Percentiles rank a stretch among this genome's conserved stretches.
These are phyloP conservation scores for Notothenia coriiceps DNA, from an alignment of 2,113 vertebrate genomes.

Conservation along the genomic window DNA sequence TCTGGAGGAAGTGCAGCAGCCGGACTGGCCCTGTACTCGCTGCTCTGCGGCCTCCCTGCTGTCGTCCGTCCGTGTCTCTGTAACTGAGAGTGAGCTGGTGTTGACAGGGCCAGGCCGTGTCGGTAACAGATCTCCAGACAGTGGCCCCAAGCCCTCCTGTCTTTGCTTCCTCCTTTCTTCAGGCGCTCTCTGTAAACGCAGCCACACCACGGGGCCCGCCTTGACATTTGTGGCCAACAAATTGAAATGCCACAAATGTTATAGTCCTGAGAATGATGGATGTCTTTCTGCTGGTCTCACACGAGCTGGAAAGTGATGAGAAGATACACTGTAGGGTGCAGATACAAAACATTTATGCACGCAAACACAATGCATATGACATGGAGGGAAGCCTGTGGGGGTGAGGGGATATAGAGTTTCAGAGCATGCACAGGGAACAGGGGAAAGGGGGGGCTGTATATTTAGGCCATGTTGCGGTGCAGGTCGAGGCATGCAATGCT, in stretches of 20 bases:
- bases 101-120: conserved; percentile 73
- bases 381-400: conserved; percentile 50
- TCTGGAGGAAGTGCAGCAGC: conserved; percentile 37
- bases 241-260: conserved; percentile 61
- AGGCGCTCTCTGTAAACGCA: conserved; percentile 35
- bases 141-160: conserved; percentile 63
- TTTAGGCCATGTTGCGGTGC: conserved; percentile 73
- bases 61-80: conserved; percentile 44
- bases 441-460: conserved; percentile 57
- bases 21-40: background rate
- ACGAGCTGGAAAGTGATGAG: conserved; percentile 17
- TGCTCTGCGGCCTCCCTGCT: conserved; percentile 30
- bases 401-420: conserved; percentile 62
- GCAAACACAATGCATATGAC: conserved; percentile 44
- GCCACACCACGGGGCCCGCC: conserved; percentile 51
- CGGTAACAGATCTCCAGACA: conserved; percentile 70
- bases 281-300: conserved; percentile 65
- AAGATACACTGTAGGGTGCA: conserved; percentile 30
- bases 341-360: conserved; percentile 55
- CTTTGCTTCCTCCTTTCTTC: conserved; percentile 55
- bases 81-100: conserved; percentile 67
- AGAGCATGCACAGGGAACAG: conserved; percentile 54
- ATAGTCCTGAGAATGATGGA: conserved; percentile 73
- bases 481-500: conserved; percentile 75
- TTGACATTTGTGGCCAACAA: conserved; percentile 66